phyloP scores from a whole-genome alignment of 1,140 invertebrate genomes.

The Andricus grossulariae region DNA sequence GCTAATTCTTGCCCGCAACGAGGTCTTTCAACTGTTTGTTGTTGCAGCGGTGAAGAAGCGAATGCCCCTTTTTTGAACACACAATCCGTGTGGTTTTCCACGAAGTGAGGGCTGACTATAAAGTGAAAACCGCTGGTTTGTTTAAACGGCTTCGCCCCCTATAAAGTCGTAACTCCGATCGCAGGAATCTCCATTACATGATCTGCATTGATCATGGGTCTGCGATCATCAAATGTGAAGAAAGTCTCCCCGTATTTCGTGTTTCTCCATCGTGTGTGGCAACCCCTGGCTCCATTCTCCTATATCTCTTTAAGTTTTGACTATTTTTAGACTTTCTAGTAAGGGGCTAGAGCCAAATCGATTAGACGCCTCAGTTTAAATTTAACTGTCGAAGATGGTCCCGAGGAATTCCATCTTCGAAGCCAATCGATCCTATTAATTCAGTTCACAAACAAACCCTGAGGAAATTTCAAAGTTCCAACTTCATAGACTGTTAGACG shows the following conservation, averaged over 20 bases:
- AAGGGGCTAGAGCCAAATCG: slow-evolving; percentile 64
- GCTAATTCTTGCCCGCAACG: slow-evolving; percentile 6
- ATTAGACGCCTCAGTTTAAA: slow-evolving; percentile 65
- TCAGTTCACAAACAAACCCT: too few species aligned
- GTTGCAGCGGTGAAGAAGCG: slow-evolving; percentile 17
- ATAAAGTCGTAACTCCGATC: slow-evolving; percentile 11
- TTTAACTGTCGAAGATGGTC: slow-evolving; percentile 57
- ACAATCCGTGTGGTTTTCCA: slow-evolving; percentile 24
- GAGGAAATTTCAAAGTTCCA: too few species aligned
- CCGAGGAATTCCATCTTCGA: not conserved
- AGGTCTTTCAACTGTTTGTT: slow-evolving; percentile 29
- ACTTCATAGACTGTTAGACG: too few species aligned
- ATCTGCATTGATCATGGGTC: not conserved
- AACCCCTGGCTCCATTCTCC: not conserved
- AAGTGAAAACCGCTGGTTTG: slow-evolving; percentile 27
- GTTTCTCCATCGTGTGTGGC: slow-evolving; percentile 3
- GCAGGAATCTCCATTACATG: slow-evolving; percentile 21
- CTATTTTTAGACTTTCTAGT: slow-evolving; percentile 60
- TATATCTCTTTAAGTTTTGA: not conserved
- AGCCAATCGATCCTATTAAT: not conserved
- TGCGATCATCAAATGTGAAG: not conserved
- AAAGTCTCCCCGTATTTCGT: not conserved
- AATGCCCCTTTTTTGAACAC: slow-evolving; percentile 20
- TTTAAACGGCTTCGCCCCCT: slow-evolving; percentile 1
- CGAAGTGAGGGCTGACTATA: slow-evolving; percentile 25